These are phyloP conservation scores for Betta splendens DNA, from an alignment of 2,797 vertebrate genomes.

Conservation along the genomic window DNA sequence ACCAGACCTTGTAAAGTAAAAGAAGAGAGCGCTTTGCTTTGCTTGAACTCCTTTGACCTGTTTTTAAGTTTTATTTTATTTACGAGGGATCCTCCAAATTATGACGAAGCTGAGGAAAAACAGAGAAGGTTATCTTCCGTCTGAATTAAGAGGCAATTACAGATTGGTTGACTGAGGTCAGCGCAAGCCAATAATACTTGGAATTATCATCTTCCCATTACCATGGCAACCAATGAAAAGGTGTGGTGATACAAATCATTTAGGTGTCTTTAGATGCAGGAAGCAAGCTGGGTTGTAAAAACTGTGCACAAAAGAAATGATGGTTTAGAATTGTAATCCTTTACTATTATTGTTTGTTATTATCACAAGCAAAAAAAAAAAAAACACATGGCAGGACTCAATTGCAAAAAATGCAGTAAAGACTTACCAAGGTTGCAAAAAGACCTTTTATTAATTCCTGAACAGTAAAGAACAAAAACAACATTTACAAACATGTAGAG, in stretches of 20 bases:
- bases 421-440: not conserved
- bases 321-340: not conserved
- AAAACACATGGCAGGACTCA: not conserved
- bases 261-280: slow-evolving; percentile 2
- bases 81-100: slow-evolving; percentile 22
- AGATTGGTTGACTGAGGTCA: slow-evolving; percentile 38
- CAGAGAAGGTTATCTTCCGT: slow-evolving; percentile 1
- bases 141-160: slow-evolving; percentile 30
- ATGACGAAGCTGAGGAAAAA: slow-evolving; percentile 26
- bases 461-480: not conserved
- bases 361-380: slow-evolving; percentile 2
- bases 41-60: slow-evolving; percentile 45
- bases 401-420: slow-evolving; percentile 4
- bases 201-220: slow-evolving; percentile 51
- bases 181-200: slow-evolving; percentile 31
- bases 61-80: slow-evolving; percentile 18
- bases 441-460: not conserved
- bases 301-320: not conserved
- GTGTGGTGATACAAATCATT: slow-evolving; percentile 29
- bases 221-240: slow-evolving; percentile 42
- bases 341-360: too few species aligned
- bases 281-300: slow-evolving; percentile 1
- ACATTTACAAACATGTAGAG: too few species aligned
- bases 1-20: slow-evolving; percentile 70
- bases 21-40: slow-evolving; percentile 59